Base-by-base conservation (phyloP, 92 coral and sea anemone species). In the Epizoanthus illoricatus region DNA sequence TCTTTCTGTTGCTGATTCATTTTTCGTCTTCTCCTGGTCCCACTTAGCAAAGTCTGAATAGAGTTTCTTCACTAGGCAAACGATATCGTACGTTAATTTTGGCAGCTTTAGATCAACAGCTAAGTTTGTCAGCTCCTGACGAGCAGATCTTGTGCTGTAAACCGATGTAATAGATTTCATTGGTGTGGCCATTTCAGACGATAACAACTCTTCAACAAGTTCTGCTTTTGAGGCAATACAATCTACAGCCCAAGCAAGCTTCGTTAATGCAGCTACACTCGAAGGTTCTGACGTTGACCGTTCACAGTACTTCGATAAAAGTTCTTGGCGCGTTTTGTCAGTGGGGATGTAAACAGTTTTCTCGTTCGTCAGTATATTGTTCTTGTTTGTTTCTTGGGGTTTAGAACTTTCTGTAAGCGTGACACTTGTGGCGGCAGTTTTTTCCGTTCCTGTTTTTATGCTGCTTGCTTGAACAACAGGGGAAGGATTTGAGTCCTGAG, bases 41-140 rank as follows among this genome's bases (percentile, higher is more conserved):
- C 90, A 87, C 20, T 71, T 69, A 3, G 90, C 83, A 57, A 76
- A 28, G 13, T 70, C 75, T 69, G 75, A 69, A 75, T 28, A 74
- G 0, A 41, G 69, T 15, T 20, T 39, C 81, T 76, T 83, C 41
- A 74, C 24, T 21, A 76, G 60, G 5, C 49, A 71, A 4, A 84
- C 63, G 24, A 88, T 33, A 49, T 84, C 73, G 47, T 63, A 57
- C 58, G 81, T 58, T 40, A 88, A 67, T 69, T 79, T 80, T n/a
- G 90, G 85, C 55, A 79, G 47, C 49, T 68, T 88, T 47, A 88
- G 65, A 45, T 85, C 85, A 49, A 63, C 61, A 40, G 88, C 87
- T 72, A 88, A 79, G 67, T 45, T 49, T 64, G 71, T 49, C 28
- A 78, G 28, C 19, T 62, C 4, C 4, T 5, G 82, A 61, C 82